Evolutionary conservation across 2,113 vertebrate genomes (phyloP), one percentile per base, ranked within the genome.

Genomic region (Polyodon spathula): DNA sequence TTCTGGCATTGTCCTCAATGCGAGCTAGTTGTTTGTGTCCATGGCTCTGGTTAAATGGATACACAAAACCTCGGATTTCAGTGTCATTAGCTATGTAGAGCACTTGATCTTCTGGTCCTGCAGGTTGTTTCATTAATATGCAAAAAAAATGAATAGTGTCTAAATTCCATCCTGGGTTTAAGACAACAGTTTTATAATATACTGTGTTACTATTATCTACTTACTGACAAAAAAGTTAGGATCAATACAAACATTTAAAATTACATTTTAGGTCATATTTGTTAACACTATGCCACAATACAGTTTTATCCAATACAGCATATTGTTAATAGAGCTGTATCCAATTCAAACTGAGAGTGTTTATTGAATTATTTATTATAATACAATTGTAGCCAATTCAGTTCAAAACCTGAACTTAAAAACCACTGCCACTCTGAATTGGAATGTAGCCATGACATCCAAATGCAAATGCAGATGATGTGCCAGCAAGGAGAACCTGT

Each of bases 51-150:
- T 97, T 96, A 88, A 96, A 98, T 66, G 96, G 96, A 89, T 95
- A 93, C 88, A 92, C 87, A 91, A 97, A 97, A 90, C 94, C 93
- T 86, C 92, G 87, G 89, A 98, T 96, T 86, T 98, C 95, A 87
- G 95, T 98, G 79, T 97, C 95, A 88, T 97, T 98, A 80, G 96
- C 91, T 77, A 98, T 90, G 92, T 96, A 97, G 88, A 98, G 92
- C 84, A 96, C 90, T 87, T 95, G 90, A 82, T 98, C 95, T 84
- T 98, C 93, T 84, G 93, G 92, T 85, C 95, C 96, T 98, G 91
- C 77, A 79, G 77, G 79, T 87, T 68, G 61, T 74, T 68, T 77
- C 54, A 74, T 77, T 69, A 66, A 78, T 67, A 75, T 69, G 71
- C 63, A 65, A 73, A 77, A 71, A 65, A 78, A 72, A 70, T 57